Percentiles rank a stretch among this genome's conserved stretches.
phyloP scores from a whole-genome alignment of 2,797 vertebrate genomes.

The Netta rufina region DNA sequence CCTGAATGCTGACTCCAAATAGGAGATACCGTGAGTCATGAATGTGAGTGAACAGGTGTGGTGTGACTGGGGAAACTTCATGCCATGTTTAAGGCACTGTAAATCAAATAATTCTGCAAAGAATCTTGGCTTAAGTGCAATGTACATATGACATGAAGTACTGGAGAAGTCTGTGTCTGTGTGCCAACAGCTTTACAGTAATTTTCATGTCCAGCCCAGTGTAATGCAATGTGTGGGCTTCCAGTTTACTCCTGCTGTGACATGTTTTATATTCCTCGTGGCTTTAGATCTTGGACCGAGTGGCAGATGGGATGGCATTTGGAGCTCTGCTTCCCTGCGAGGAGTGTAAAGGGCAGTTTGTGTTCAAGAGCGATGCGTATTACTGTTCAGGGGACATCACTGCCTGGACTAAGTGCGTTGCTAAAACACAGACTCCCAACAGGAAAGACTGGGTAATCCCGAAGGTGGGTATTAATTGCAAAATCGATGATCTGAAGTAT shows the following conservation, averaged over 20 bases:
- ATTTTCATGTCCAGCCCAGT: background rate
- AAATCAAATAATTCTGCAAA: background rate
- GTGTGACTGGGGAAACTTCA: rapidly evolving
- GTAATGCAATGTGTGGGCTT: background rate
- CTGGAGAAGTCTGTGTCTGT: background rate
- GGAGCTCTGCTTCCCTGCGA: constrained; percentile 90
- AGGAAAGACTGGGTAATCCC: constrained; percentile 92
- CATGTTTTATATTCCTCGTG: background rate
- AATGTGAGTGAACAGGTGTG: background rate
- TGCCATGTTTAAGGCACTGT: background rate
- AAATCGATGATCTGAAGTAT: background rate
- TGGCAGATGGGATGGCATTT: constrained; percentile 94
- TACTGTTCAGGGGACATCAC: constrained; percentile 94
- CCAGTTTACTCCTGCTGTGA: background rate
- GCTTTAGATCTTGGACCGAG: constrained; percentile 88
- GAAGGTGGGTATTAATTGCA: constrained; percentile 81
- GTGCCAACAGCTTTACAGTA: background rate
- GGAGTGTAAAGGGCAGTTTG: constrained; percentile 90
- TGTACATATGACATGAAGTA: rapidly evolving
- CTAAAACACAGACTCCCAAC: constrained; percentile 86
- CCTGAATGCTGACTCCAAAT: background rate
- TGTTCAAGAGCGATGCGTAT: constrained; percentile 92
- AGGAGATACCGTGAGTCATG: background rate
- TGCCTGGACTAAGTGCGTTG: constrained; percentile 97
- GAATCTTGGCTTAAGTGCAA: background rate